These are phyloP conservation scores for Ceryle rudis DNA, from an alignment of 2,797 vertebrate genomes.

Conservation along the genomic window DNA sequence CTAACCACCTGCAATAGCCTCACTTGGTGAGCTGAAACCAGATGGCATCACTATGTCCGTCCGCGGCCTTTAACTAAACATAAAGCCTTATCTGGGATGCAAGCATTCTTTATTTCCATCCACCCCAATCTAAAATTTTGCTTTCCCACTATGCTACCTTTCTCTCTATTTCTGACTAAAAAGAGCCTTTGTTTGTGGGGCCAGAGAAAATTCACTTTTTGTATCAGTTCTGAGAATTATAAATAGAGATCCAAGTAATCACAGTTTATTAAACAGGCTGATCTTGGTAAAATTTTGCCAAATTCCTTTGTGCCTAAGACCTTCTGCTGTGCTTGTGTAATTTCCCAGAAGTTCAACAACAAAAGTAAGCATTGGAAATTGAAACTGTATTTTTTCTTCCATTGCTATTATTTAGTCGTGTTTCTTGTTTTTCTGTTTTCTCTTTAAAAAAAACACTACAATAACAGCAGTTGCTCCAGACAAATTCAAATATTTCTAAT, in stretches of 20 bases:
- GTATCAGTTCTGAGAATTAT: not conserved
- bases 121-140: not conserved
- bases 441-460: not conserved
- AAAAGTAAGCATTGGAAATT: not conserved
- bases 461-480: not conserved
- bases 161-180: not conserved
- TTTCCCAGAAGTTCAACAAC: not conserved
- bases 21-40: not conserved
- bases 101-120: not conserved
- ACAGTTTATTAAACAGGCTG: slow-evolving; percentile 1
- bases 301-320: not conserved
- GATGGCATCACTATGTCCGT: not conserved
- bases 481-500: not conserved
- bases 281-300: slow-evolving; percentile 4
- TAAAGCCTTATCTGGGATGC: not conserved
- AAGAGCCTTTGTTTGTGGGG: not conserved
- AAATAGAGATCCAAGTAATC: not conserved
- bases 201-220: not conserved
- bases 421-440: not conserved
- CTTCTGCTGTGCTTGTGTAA: not conserved
- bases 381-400: not conserved
- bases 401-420: not conserved
- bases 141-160: not conserved
- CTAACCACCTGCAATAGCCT: not conserved
- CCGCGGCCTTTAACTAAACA: not conserved